Base-by-base conservation (phyloP, 2,888 invertebrate species). In the Galeruca laticollis region DNA sequence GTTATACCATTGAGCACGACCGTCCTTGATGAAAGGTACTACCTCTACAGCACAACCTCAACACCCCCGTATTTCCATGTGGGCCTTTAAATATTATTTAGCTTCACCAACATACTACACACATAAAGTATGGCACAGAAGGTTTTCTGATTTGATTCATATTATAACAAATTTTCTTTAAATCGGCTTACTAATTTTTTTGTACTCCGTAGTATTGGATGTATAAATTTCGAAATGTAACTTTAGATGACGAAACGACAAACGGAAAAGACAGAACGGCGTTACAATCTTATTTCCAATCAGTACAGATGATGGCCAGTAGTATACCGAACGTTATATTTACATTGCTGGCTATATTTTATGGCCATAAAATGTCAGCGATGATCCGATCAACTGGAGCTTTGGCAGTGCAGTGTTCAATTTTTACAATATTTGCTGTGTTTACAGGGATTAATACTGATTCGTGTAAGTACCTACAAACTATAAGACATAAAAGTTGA, bases 391-490 rank as follows among this genome's bases (percentile, higher is more conserved):
- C 40, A 4, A 40, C 18, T 5, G 31, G n/a, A 18, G 11, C 63
- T 2, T 21, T 64, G 31, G 4, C 52, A 3, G 11, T 26, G 11
- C 18, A 54, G 10, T 15, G 35, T 26, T 15, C 8, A 0, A 8
- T 40, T 5, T 64, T 43, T 35, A 15, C 13, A 10, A 31, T 56
- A 10, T 56, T 64, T 35, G 31, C 56, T 8, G 4, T 43, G 2
- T 64, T 64, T 15, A 64, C 63, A 6, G 21, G 54, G 21, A 56
- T 64, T 43, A 11, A 54, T 8, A 64, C 63, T 13, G 63, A 64
- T 20, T 18, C 15, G 9, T 64, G 63, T 64, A 56, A 64, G 63
- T 64, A 56, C 11, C 6, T 49, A n/a, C n/a, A n/a, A n/a, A n/a
- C n/a, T n/a, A n/a, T n/a, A 18, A n/a, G 8, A 26, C 11, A 57